phyloP scores from a whole-genome alignment of 1,140 invertebrate genomes.

The Rhyzopertha dominica region DNA sequence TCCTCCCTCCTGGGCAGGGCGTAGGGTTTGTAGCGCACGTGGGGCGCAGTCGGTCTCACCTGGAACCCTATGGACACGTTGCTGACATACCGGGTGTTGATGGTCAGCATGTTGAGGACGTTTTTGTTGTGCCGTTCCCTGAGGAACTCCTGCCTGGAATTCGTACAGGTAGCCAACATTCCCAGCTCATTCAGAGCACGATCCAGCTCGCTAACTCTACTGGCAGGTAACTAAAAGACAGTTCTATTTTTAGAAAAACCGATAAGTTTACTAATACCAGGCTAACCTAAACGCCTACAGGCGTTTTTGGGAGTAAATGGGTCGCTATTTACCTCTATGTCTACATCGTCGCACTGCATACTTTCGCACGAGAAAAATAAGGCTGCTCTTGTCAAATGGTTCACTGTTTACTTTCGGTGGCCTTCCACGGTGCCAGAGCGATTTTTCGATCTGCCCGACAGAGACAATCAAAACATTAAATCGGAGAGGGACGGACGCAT shows the following conservation, averaged over 20 bases:
- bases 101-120: constrained; percentile 47
- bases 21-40: constrained; percentile 40
- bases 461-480: too few relatives aligned
- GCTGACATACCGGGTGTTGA: constrained; percentile 51
- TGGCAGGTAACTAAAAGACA: constrained; percentile 12
- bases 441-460: too few relatives aligned
- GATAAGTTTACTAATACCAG: too few relatives aligned
- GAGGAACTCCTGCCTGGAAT: constrained; percentile 52
- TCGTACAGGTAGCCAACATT: constrained; percentile 53
- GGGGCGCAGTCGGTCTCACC: constrained; percentile 43
- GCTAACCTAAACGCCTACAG: too few relatives aligned
- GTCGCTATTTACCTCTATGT: constrained; percentile 14
- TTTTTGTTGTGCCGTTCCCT: constrained; percentile 43
- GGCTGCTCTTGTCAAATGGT: too few relatives aligned
- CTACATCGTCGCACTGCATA: constrained; percentile 12
- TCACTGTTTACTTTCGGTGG: too few relatives aligned
- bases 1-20: constrained; percentile 18
- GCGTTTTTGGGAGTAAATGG: too few relatives aligned
- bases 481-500: background rate
- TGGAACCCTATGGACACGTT: constrained; percentile 55
- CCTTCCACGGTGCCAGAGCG: too few relatives aligned
- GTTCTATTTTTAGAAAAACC: too few relatives aligned
- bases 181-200: constrained; percentile 53
- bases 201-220: constrained; percentile 49
- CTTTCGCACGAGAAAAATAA: too few relatives aligned